phyloP scores from a whole-genome alignment of 1,140 invertebrate genomes.

The Aphaenogaster ashmeadi region DNA sequence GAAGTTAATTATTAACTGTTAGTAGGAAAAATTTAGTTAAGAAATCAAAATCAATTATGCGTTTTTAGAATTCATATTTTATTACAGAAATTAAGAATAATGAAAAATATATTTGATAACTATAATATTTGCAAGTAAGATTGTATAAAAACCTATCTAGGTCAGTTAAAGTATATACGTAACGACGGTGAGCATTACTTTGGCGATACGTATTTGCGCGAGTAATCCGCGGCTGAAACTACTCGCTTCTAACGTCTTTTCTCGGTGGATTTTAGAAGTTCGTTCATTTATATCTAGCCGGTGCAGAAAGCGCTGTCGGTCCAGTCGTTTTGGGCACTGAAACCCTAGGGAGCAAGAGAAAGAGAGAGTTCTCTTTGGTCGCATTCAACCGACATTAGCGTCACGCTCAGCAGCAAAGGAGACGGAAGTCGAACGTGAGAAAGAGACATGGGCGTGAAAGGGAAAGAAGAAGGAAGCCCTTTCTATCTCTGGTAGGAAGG shows the following conservation, averaged over 20 bases:
- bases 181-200: constrained; percentile 57
- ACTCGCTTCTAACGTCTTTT: constrained; percentile 67
- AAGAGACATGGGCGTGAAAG: constrained; percentile 44
- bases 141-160: background rate
- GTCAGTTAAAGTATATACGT: background rate
- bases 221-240: constrained; percentile 35
- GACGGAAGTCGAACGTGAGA: constrained; percentile 77
- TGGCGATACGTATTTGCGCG: constrained; percentile 28
- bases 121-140: background rate
- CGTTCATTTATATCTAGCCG: constrained; percentile 76
- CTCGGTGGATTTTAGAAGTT: constrained; percentile 70
- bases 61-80: background rate
- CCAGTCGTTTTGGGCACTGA: constrained; percentile 70
- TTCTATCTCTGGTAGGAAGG: constrained; percentile 69
- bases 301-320: constrained; percentile 67
- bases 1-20: background rate
- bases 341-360: constrained; percentile 26
- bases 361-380: constrained; percentile 62
- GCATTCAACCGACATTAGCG: constrained; percentile 73
- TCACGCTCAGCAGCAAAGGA: constrained; percentile 55
- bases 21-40: background rate
- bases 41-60: background rate
- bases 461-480: constrained; percentile 48
- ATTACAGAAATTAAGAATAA: background rate
- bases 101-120: background rate